Conservation (phyloP, 2,113 vertebrate genomes). For the Platichthys flesus region DNA sequence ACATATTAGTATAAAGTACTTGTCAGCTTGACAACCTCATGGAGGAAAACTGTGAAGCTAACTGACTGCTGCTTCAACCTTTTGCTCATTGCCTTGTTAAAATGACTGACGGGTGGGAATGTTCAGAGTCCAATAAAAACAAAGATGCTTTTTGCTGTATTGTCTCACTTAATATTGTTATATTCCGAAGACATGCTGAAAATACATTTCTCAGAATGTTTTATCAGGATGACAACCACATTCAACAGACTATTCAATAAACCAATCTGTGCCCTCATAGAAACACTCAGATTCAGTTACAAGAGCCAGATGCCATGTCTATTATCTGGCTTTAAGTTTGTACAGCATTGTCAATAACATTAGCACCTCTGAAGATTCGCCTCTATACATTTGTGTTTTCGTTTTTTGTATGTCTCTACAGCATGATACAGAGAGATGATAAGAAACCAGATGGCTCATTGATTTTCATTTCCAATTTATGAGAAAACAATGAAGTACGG, state of each 20-base stretch:
- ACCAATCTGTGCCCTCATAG: not conserved
- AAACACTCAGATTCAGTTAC: not conserved
- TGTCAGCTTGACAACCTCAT: not conserved
- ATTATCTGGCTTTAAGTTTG: conserved; percentile 1
- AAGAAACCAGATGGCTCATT: not conserved
- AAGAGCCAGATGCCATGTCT: not conserved
- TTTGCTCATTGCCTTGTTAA: conserved; percentile 30
- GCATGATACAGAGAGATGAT: not conserved
- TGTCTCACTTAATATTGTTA: not conserved
- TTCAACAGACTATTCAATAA: not conserved
- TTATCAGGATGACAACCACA: not conserved
- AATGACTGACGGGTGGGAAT: conserved; percentile 47
- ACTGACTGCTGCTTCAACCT: not conserved
- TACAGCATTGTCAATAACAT: no score
- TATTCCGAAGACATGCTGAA: not conserved
- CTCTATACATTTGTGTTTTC: not conserved
- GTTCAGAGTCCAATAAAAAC: not conserved
- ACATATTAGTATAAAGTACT: no score
- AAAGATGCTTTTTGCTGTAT: not conserved
- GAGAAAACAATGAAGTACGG: conserved; percentile 23
- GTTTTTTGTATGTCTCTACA: not conserved
- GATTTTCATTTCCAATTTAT: conserved; percentile 26
- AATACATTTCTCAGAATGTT: not conserved
- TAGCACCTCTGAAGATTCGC: not conserved
- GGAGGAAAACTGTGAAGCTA: not conserved